Conservation (phyloP, 2,888 invertebrate genomes). For the Heliconius cydno region DNA sequence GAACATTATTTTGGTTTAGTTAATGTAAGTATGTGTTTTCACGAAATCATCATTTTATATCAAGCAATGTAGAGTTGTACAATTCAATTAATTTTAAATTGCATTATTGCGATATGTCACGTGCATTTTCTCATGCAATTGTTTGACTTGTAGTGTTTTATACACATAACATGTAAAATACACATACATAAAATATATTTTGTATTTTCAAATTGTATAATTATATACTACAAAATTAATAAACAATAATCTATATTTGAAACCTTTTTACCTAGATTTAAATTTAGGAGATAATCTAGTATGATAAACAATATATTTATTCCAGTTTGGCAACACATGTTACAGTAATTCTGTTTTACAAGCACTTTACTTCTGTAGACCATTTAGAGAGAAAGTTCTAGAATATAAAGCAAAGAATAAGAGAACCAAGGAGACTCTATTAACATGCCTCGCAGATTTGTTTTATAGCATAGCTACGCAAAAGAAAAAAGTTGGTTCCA, state of each 20-base stretch:
- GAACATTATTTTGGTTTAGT: conserved; percentile 99
- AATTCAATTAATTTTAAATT: conserved; percentile 14
- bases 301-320: conserved; percentile 51
- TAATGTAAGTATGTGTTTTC: conserved; percentile 88
- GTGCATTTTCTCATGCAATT: not conserved
- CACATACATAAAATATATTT: not conserved
- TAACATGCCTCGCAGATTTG: conserved; percentile 98
- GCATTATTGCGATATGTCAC: not conserved
- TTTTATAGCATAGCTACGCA: conserved; percentile 99
- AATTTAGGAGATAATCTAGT: too few species aligned
- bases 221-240: too few species aligned
- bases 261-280: not conserved
- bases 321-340: conserved; percentile 99
- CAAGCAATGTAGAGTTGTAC: not conserved
- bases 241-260: not conserved
- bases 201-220: not conserved
- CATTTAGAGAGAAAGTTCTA: conserved; percentile 98
- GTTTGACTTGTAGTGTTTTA: not conserved
- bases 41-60: not conserved
- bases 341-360: conserved; percentile 99
- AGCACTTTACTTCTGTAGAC: conserved; percentile 99
- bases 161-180: not conserved
- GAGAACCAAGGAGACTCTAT: conserved; percentile 96
- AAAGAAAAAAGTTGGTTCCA: conserved; percentile 99
- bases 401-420: conserved; percentile 99